phyloP scores from a whole-genome alignment of 2,888 invertebrate genomes.

The Leucozona laternaria region DNA sequence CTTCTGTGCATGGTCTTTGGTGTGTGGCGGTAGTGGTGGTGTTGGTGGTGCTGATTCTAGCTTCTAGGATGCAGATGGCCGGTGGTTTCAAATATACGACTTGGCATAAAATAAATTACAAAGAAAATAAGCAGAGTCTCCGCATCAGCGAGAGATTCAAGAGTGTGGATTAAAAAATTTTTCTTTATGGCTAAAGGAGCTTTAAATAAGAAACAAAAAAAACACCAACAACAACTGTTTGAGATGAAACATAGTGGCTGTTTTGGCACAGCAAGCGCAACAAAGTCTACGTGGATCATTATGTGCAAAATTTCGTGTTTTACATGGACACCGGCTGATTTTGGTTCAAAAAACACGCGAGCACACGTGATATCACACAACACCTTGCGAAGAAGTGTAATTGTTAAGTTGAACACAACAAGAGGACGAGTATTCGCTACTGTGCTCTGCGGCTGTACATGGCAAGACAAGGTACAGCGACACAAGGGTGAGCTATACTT shows the following conservation, averaged over 20 bases:
- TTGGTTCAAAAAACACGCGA: slow-evolving; percentile 38
- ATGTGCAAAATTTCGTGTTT: slow-evolving; percentile 63
- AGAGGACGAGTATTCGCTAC: slow-evolving; percentile 18
- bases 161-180: slow-evolving; percentile 57
- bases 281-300: slow-evolving; percentile 52
- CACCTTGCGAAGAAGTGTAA: slow-evolving; percentile 45
- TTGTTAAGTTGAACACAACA: slow-evolving; percentile 40
- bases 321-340: slow-evolving; percentile 53
- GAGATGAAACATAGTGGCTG: not conserved
- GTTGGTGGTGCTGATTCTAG: slow-evolving; percentile 19
- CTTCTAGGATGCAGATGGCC: slow-evolving; percentile 60
- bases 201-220: slow-evolving; percentile 13
- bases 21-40: not conserved
- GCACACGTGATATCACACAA: slow-evolving; percentile 64
- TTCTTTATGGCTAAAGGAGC: not conserved
- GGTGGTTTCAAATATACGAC: not conserved
- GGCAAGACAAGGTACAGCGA: not conserved
- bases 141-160: slow-evolving; percentile 19
- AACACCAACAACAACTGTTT: slow-evolving; percentile 1
- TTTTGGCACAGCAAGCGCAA: slow-evolving; percentile 21
- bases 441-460: not conserved
- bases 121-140: slow-evolving; percentile 41
- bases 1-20: not conserved
- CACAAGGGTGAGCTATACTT: not conserved
- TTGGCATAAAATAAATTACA: slow-evolving; percentile 56